Conservation (phyloP, 2,113 vertebrate species). For the Cyanocitta stelleri region DNA sequence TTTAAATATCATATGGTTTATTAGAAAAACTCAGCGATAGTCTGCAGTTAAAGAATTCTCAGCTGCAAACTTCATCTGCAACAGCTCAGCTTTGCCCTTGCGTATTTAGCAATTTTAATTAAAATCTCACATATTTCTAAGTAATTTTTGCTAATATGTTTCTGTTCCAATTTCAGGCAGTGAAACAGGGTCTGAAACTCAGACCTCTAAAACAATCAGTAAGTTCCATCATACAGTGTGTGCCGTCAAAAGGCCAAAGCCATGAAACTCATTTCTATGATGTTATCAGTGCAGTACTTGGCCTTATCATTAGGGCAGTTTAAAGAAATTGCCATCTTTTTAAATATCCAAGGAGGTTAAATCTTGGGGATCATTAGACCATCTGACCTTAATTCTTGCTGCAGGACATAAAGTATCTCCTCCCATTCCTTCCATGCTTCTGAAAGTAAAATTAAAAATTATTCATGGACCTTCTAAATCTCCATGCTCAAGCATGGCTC, state of each 20-base stretch:
- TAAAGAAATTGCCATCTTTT: neutral
- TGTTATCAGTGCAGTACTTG: neutral
- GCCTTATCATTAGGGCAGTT: neutral
- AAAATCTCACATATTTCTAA: conserved; percentile 29
- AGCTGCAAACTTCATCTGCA: conserved; percentile 1
- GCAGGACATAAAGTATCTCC: neutral
- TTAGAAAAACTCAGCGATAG: neutral
- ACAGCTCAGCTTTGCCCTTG: neutral
- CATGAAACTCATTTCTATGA: conserved; percentile 10
- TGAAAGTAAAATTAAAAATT: neutral
- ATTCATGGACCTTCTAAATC: neutral
- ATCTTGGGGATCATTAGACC: neutral
- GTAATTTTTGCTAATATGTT: conserved; percentile 11
- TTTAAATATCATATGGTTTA: neutral
- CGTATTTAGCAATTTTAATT: conserved; percentile 22
- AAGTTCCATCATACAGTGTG: neutral
- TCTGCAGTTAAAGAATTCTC: neutral
- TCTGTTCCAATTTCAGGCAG: conserved; percentile 9
- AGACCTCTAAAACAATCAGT: conserved; percentile 25
- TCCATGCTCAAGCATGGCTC: neutral
- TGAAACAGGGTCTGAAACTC: neutral
- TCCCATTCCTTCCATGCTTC: neutral
- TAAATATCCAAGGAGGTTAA: neutral
- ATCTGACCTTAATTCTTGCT: neutral
- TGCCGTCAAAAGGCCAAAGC: conserved; percentile 30